Percentiles rank a stretch among this genome's conserved stretches.
Evolutionary conservation across 2,113 vertebrate species (phyloP).

Genomic region (Diphyllodes magnificus): DNA sequence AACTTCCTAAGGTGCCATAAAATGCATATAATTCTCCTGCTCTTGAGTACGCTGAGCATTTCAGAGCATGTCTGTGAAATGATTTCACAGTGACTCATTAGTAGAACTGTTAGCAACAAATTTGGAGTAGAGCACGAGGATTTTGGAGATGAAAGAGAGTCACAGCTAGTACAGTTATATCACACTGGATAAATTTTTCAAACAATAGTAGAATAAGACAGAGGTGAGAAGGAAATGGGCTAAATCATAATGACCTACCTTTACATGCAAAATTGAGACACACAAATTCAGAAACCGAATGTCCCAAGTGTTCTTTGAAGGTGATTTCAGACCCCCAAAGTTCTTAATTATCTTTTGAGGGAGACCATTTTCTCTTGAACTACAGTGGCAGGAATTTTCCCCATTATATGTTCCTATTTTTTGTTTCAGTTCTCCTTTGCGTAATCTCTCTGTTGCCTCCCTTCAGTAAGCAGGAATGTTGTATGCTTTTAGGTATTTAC

Average conservation of each 20-base stretch:
- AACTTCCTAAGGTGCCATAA: neutral
- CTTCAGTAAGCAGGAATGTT: neutral
- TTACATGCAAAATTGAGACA: neutral
- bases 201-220: neutral
- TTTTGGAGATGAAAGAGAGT: neutral
- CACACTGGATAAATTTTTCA: neutral
- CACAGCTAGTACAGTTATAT: neutral
- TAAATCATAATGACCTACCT: neutral
- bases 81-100: neutral
- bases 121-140: neutral
- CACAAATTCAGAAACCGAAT: neutral
- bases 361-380: neutral
- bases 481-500: slow-evolving; percentile 11
- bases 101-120: neutral
- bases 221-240: neutral
- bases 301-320: neutral
- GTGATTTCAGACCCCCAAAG: neutral
- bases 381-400: neutral
- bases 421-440: neutral
- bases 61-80: neutral
- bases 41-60: neutral
- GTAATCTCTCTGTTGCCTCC: neutral
- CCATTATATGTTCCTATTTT: neutral
- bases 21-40: neutral
- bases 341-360: neutral